Evolutionary conservation across 2,888 invertebrate species (phyloP), one percentile per base, ranked within the genome.

Genomic region (Heliconius hortense): DNA sequence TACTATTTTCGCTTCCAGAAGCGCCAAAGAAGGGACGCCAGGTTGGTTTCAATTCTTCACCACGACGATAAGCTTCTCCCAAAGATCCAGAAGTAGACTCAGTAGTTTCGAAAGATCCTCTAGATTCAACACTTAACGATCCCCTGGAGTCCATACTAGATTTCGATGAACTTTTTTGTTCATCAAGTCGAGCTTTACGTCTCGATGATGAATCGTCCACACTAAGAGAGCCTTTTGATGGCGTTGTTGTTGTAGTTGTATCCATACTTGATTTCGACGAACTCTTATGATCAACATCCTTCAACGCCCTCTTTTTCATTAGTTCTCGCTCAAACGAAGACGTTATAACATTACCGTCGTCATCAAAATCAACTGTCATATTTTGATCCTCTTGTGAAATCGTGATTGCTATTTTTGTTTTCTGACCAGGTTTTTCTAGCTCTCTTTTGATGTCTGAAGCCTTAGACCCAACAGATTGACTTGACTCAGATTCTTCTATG

Each of bases 11-110:
- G 85, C 97, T 97, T 4, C 94, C 94, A 1, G 94, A 94, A 85
- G 97, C 97, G 24, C 97, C 95, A 31, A 97, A 96, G 86, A 97
- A 97, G 4, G 97, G 96, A 82, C 96, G 95, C 97, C 97, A 97
- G 0, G 97, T 97, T 5, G 97, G 96, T 85, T 96, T 97, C 73
- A 96, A 92, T 85, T 97, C 97, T 85, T 95, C 96, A 1, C 96
- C 96, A 4, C 96, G 95, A 53, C 96, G 92, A 80, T 95, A 95
- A 26, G 96, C 96, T 75, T 95, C 95, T n/a, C 96, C 96, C 77
- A 96, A 89, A 72, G 96, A 96, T 0, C 96, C 96, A 4, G 96
- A 96, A 80, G 96, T 96, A 35, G 96, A 96, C 87, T 96, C 96
- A 0, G 96, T 96, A 7, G 93, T 94, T 90, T 96, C 96, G 81